Conservation (phyloP, 1,140 invertebrate species). For the Gerris buenoi region DNA sequence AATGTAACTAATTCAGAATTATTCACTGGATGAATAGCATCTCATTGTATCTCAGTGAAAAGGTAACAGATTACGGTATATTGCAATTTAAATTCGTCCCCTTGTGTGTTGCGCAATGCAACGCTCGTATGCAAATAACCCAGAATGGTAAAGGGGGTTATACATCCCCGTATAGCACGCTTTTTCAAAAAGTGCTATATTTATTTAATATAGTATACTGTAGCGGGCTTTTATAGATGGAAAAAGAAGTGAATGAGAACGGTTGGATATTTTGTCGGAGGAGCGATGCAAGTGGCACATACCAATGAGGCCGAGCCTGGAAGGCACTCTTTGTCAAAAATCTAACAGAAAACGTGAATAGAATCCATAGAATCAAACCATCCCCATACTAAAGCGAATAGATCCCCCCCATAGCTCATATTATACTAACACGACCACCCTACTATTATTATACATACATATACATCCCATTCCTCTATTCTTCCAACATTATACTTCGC, state of each 20-base stretch:
- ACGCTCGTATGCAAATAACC: background rate
- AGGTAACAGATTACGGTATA: no score
- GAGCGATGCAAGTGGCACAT: background rate
- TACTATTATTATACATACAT: background rate
- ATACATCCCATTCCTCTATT: background rate
- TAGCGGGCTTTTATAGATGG: background rate
- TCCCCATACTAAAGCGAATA: background rate
- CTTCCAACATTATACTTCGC: background rate
- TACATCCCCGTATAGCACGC: background rate
- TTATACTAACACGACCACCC: background rate
- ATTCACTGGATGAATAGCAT: no score
- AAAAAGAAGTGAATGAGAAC: background rate
- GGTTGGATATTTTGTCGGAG: background rate
- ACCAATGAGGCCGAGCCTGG: background rate
- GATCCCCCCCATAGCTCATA: background rate
- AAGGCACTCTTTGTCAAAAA: background rate
- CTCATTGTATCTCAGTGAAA: no score
- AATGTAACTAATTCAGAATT: background rate
- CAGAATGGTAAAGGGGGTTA: background rate
- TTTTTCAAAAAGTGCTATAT: background rate
- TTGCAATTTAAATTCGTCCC: background rate
- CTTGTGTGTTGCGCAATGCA: background rate
- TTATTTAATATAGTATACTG: background rate
- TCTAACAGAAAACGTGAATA: background rate
- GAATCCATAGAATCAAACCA: background rate